Conservation (phyloP, 2,113 vertebrate species). For the Varanus komodoensis region DNA sequence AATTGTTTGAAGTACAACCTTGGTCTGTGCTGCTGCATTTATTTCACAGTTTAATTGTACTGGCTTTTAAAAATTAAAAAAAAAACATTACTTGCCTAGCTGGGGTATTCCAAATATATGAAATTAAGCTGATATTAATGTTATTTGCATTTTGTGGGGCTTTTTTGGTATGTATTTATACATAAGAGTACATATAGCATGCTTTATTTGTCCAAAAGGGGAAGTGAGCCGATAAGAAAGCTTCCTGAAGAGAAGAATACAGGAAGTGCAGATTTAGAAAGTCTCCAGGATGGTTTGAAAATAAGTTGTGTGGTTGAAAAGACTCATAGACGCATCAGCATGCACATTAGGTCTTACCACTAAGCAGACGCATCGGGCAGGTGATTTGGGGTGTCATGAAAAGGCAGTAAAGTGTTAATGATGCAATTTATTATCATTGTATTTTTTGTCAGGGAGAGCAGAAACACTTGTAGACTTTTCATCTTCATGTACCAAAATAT, state of each 20-base stretch:
- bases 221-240: constrained; percentile 48
- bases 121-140: background rate
- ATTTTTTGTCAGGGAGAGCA: background rate
- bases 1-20: background rate
- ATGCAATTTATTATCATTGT: background rate
- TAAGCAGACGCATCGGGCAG: background rate
- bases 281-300: constrained; percentile 7
- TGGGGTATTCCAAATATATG: background rate
- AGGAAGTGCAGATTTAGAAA: constrained; percentile 69
- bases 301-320: background rate
- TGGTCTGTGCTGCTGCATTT: background rate
- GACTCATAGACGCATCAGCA: background rate
- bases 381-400: background rate
- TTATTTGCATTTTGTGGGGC: background rate
- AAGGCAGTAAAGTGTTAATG: background rate
- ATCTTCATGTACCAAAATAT: background rate
- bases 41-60: background rate
- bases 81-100: background rate
- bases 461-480: background rate
- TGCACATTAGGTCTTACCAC: background rate
- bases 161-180: background rate
- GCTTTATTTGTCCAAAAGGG: constrained; percentile 46
- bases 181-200: background rate
- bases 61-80: background rate
- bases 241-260: background rate